These are phyloP conservation scores for Sturmia bella DNA, from an alignment of 2,888 invertebrate species.

Conservation along the genomic window DNA sequence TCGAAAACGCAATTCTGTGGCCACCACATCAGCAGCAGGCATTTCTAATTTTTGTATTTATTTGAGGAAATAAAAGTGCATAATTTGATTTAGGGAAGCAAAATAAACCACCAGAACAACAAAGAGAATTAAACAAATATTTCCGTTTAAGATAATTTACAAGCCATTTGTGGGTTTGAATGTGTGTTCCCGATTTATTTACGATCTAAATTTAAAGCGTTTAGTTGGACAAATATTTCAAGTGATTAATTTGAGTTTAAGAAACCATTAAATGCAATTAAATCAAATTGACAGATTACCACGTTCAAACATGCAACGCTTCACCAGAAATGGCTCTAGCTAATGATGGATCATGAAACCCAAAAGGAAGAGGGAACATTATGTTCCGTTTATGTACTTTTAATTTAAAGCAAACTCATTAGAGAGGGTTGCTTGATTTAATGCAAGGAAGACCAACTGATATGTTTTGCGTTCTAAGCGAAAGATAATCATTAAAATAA, in stretches of 20 bases:
- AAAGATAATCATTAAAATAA: slow-evolving; percentile 65
- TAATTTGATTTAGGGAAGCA: slow-evolving; percentile 17
- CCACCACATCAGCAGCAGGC: slow-evolving; percentile 41
- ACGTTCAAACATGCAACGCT: slow-evolving; percentile 61
- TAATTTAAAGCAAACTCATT: slow-evolving; percentile 1
- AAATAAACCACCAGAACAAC: slow-evolving; percentile 7
- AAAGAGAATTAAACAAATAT: slow-evolving; percentile 62
- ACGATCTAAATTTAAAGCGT: slow-evolving; percentile 35
- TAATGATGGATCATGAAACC: slow-evolving; percentile 61
- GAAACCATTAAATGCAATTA: slow-evolving; percentile 72
- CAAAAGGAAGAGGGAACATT: slow-evolving; percentile 50
- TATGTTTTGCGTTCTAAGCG: slow-evolving; percentile 7
- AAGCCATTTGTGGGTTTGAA: slow-evolving; percentile 56
- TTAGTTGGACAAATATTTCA: slow-evolving; percentile 41
- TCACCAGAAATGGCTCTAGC: slow-evolving; percentile 17
- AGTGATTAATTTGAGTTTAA: slow-evolving; percentile 71
- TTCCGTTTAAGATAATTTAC: slow-evolving; percentile 64
- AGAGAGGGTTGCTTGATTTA: slow-evolving; percentile 39
- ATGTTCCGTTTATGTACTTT: slow-evolving; percentile 18
- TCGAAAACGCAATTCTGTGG: slow-evolving; percentile 5
- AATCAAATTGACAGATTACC: slow-evolving; percentile 71
- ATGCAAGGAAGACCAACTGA: slow-evolving; percentile 25
- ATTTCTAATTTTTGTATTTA: background rate
- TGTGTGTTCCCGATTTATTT: slow-evolving; percentile 56
- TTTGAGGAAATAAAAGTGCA: slow-evolving; percentile 29